These are phyloP conservation scores for Centrocercus urophasianus DNA, from an alignment of 2,113 vertebrate species.

Conservation along the genomic window DNA sequence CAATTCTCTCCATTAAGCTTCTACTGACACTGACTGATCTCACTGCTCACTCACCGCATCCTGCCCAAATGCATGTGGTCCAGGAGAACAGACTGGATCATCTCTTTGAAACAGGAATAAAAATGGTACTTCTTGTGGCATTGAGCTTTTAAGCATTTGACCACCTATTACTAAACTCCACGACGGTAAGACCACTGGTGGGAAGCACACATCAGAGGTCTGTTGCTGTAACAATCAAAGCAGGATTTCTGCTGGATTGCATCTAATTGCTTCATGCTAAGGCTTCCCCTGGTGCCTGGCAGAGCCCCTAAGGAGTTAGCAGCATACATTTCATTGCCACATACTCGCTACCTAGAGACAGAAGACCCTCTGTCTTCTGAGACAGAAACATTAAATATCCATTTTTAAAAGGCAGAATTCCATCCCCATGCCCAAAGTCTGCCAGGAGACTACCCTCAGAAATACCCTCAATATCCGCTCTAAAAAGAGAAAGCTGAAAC, in stretches of 20 bases:
- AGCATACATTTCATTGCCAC: rapidly evolving
- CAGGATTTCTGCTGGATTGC: background rate
- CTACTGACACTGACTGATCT: background rate
- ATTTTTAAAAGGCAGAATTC: background rate
- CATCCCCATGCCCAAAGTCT: too few species aligned
- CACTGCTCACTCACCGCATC: background rate
- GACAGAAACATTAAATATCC: background rate
- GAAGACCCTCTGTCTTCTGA: background rate
- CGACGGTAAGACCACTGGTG: rapidly evolving
- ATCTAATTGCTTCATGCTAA: background rate
- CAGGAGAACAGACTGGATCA: background rate
- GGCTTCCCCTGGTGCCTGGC: background rate
- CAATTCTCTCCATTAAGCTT: background rate
- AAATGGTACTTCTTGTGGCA: rapidly evolving
- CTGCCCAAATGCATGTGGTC: background rate
- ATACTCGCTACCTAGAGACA: rapidly evolving
- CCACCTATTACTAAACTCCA: background rate
- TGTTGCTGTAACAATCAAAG: background rate
- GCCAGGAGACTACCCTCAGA: background rate
- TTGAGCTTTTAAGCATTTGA: background rate
- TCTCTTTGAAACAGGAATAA: background rate
- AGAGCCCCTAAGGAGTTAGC: background rate
- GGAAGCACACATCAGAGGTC: background rate
- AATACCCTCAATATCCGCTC: background rate
- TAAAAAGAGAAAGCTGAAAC: background rate